phyloP scores from a whole-genome alignment of 2,797 vertebrate species.

The Rhynchotus rufescens region DNA sequence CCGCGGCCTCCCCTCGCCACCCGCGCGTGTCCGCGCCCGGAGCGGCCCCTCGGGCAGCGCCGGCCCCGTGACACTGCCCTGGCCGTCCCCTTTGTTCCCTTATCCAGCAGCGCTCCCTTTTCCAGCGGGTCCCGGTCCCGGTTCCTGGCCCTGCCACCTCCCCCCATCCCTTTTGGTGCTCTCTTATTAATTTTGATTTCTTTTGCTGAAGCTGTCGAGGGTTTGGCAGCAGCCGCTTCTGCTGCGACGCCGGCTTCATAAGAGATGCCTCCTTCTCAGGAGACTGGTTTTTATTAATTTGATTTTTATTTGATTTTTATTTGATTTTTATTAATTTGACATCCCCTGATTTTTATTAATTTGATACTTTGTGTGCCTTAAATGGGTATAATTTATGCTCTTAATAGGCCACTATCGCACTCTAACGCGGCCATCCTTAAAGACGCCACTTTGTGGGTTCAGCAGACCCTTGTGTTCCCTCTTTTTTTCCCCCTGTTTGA shows the following conservation, averaged over 20 bases:
- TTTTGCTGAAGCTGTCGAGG: neutral
- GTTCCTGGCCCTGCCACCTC: neutral
- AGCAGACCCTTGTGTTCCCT: neutral
- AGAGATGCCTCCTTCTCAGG: fast-evolving
- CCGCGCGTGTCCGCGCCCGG: no score
- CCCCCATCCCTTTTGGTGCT: neutral
- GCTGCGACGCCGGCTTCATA: neutral
- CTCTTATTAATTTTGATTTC: neutral
- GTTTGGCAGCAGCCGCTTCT: neutral
- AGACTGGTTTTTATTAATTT: fast-evolving
- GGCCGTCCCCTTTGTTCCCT: conserved; percentile 25
- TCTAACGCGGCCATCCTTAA: fast-evolving
- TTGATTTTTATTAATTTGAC: no score
- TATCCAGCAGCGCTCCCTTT: conserved; percentile 17
- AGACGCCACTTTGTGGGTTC: neutral
- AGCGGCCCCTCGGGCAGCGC: no score
- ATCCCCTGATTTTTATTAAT: neutral
- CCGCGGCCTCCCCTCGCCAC: no score
- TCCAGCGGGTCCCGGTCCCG: conserved; percentile 9
- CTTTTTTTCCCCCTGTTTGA: neutral
- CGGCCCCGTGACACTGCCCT: no score
- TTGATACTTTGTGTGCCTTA: fast-evolving
- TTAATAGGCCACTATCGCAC: fast-evolving
- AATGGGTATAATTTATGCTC: no score
- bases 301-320: no score